phyloP scores from a whole-genome alignment of 2,113 vertebrate species.

The Menidia beryllina region DNA sequence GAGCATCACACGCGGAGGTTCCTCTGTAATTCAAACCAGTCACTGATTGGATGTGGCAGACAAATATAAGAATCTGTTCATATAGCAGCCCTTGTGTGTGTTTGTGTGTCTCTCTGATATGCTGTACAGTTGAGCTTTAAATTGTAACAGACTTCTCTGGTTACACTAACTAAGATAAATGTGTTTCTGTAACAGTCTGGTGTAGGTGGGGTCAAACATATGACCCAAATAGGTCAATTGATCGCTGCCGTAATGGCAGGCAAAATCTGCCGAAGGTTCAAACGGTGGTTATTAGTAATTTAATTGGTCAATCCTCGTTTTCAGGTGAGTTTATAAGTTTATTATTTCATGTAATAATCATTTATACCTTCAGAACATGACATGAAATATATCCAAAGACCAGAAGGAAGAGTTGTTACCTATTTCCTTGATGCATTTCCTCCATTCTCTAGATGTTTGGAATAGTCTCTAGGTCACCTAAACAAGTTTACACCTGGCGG shows the following conservation, averaged over 20 bases:
- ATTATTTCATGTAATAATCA: background rate
- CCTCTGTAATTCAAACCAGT: background rate
- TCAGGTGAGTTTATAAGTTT: background rate
- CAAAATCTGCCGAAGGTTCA: background rate
- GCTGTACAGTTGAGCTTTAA: background rate
- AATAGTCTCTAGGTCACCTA: conserved; percentile 34
- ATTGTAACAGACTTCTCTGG: background rate
- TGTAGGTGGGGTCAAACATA: background rate
- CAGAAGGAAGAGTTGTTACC: background rate
- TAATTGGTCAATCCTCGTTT: background rate
- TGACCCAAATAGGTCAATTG: background rate
- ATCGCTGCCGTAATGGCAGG: background rate
- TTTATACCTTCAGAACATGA: background rate
- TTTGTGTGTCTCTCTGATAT: background rate
- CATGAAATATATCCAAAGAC: background rate
- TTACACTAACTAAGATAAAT: background rate
- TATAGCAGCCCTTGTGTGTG: background rate
- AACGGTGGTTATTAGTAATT: background rate
- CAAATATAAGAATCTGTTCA: background rate
- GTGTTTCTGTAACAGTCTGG: background rate
- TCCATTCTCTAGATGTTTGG: conserved; percentile 60
- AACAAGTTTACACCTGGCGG: conserved; percentile 61
- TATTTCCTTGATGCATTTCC: conserved; percentile 34
- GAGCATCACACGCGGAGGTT: background rate
- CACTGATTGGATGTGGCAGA: background rate